Percentiles rank a stretch among this genome's conserved stretches.
phyloP scores from a whole-genome alignment of 2,797 vertebrate species.

The Chiroxiphia lanceolata region DNA sequence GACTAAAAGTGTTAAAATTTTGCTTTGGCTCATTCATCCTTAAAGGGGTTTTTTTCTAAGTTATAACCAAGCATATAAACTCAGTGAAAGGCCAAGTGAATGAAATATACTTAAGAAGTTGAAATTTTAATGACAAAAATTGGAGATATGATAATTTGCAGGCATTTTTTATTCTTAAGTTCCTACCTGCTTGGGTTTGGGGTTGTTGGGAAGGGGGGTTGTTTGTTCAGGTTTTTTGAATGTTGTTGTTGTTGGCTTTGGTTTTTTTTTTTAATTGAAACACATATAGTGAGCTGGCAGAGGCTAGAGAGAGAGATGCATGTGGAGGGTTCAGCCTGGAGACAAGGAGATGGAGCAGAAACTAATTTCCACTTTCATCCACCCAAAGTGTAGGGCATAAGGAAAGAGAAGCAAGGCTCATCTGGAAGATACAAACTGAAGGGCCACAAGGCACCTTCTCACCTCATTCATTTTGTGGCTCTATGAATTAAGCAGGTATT shows the following conservation, averaged over 20 bases:
- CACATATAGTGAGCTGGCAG: accelerated
- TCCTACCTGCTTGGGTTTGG: neutral
- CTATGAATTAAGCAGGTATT: neutral
- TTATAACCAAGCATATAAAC: neutral
- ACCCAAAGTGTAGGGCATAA: neutral
- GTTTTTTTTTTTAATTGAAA: neutral
- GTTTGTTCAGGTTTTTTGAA: too few species aligned
- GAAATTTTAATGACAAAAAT: neutral
- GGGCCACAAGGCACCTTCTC: neutral
- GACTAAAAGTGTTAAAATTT: neutral
- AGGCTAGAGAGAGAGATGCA: neutral
- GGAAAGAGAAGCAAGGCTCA: neutral
- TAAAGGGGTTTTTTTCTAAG: neutral
- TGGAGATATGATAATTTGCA: neutral
- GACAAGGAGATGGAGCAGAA: neutral
- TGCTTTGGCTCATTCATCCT: neutral
- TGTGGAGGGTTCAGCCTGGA: neutral
- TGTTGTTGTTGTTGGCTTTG: neutral
- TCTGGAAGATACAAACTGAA: neutral
- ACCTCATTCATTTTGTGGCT: neutral
- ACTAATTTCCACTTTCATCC: neutral
- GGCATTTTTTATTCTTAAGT: neutral
- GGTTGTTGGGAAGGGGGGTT: neutral
- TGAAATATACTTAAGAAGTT: neutral
- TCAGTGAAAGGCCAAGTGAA: neutral